Evolutionary conservation across 2,113 vertebrate species (phyloP), one percentile per base, ranked within the genome.

Genomic region (Syngnathus typhle): DNA sequence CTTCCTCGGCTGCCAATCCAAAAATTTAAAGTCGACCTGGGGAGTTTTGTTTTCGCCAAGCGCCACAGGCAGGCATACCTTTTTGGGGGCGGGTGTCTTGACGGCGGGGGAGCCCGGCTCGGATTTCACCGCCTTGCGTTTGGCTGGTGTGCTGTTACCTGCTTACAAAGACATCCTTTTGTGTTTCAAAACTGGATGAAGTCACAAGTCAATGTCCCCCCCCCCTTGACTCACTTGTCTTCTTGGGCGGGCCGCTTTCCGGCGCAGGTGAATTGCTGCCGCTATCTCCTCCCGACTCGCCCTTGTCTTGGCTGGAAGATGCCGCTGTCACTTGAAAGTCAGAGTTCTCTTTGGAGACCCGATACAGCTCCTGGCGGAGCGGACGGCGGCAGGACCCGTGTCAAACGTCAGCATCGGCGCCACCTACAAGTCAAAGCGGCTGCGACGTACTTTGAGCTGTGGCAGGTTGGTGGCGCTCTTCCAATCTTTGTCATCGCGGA

Each of bases 401-500:
- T 46, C 10, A 62, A 39, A 43, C 39, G 38, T 1, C 2, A 47
- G 4, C 1, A 6, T 18, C 10, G 32, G 6, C 0, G 15, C 18
- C 19, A 43, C 11, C 9, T 5, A n/a, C 0, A n/a, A 21, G 19
- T 8, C 19, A 7, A 2, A 1, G n/a, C 1, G 49, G 49, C 19
- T 4, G 59, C 5, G 19, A 12, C 7, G n/a, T 74, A 98, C 96
- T 91, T 91, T 94, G 0, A 99, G 95, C 79, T 98, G 95, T 43
- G 90, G 91, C 66, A 99, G 87, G 84, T 93, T 94, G 77, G 97
- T 99, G 77, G 97, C 95, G 0, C 80, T 94, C 78, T 93, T 89
- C 97, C 97, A 99, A 89, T 99, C 94, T 71, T 99, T 99, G 89
- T 99, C 97, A 0, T 99, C 91, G 0, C 97, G 93, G 81, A 99